A percentile compares a stretch with the other conserved stretches of the same genome.
Evolutionary conservation across 2,888 invertebrate species (phyloP).

Genomic region (Margaritifera margaritifera): DNA sequence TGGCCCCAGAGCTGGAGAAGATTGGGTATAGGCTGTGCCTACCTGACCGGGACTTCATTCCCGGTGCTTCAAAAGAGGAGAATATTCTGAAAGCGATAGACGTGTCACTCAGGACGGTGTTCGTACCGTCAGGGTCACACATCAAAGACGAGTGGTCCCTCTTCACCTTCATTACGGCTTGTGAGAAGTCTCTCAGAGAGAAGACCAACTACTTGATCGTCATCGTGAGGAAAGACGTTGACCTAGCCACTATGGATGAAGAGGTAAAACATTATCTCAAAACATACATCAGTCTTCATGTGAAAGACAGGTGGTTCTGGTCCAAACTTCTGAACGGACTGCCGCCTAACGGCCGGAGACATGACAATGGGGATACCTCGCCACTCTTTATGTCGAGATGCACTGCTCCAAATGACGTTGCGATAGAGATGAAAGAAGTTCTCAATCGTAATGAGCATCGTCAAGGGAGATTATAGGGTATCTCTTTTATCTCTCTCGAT

Average conservation of each 20-base stretch:
- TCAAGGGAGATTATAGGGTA: too few species aligned
- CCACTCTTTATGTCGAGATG: too few species aligned
- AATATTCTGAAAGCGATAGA: slow-evolving; percentile 42
- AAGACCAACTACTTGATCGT: slow-evolving; percentile 44
- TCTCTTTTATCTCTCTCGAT: too few species aligned
- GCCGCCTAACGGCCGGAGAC: slow-evolving; percentile 1
- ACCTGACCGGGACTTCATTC: slow-evolving; percentile 46
- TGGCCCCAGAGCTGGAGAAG: slow-evolving; percentile 33
- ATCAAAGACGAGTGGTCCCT: slow-evolving; percentile 45
- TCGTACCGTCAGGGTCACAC: slow-evolving; percentile 32
- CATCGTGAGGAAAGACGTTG: slow-evolving; percentile 22
- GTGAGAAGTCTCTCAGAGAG: slow-evolving; percentile 39
- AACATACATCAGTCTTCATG: slow-evolving; percentile 30
- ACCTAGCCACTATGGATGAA: slow-evolving; percentile 20
- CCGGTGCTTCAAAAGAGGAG: slow-evolving; percentile 45
- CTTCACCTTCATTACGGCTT: slow-evolving; percentile 39
- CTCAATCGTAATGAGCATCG: too few species aligned
- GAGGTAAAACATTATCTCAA: slow-evolving; percentile 38
- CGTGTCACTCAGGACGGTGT: slow-evolving; percentile 30
- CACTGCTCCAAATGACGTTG: too few species aligned
- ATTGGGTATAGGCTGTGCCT: slow-evolving; percentile 33
- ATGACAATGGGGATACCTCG: too few species aligned
- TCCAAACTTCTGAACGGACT: slow-evolving; percentile 29
- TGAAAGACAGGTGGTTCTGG: slow-evolving; percentile 24
- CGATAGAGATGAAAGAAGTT: too few species aligned